phyloP scores from a whole-genome alignment of 2,888 invertebrate species.

The Operophtera brumata region DNA sequence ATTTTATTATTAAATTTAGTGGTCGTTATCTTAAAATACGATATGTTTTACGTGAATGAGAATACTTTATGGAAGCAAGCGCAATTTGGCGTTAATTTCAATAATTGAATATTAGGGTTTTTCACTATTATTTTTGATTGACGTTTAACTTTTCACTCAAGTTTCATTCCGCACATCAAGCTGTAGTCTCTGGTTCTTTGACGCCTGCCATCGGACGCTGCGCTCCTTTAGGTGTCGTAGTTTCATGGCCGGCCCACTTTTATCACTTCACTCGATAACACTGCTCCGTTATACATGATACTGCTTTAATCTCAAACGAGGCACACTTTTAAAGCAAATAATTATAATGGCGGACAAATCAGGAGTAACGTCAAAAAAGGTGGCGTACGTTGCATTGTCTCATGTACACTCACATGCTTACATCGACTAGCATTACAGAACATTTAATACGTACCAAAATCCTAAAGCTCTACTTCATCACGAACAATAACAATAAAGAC shows the following conservation, averaged over 20 bases:
- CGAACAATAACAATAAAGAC: constrained; percentile 22
- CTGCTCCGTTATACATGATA: constrained; percentile 63
- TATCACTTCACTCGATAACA: constrained; percentile 70
- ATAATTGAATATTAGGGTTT: constrained; percentile 41
- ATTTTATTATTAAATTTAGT: constrained; percentile 47
- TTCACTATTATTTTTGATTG: constrained; percentile 31
- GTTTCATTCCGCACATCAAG: constrained; percentile 76
- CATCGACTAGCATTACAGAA: constrained; percentile 44
- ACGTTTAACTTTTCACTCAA: constrained; percentile 56
- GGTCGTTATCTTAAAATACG: constrained; percentile 67
- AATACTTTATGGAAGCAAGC: constrained; percentile 76
- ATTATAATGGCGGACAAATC: constrained; percentile 41
- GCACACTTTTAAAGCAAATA: constrained; percentile 37
- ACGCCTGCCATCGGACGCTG: constrained; percentile 74
- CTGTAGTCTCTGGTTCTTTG: constrained; percentile 75
- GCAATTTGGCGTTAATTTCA: constrained; percentile 70
- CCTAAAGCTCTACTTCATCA: constrained; percentile 22
- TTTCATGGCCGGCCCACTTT: constrained; percentile 79
- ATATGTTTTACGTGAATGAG: constrained; percentile 72
- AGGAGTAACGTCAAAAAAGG: constrained; percentile 38
- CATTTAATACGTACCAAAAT: constrained; percentile 45
- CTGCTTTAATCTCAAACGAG: constrained; percentile 38
- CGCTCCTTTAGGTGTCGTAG: constrained; percentile 62
- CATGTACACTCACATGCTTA: constrained; percentile 62
- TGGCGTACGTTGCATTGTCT: constrained; percentile 68